Evolutionary conservation across 2,113 vertebrate species (phyloP).

Genomic region (Hypanus sabinus): DNA sequence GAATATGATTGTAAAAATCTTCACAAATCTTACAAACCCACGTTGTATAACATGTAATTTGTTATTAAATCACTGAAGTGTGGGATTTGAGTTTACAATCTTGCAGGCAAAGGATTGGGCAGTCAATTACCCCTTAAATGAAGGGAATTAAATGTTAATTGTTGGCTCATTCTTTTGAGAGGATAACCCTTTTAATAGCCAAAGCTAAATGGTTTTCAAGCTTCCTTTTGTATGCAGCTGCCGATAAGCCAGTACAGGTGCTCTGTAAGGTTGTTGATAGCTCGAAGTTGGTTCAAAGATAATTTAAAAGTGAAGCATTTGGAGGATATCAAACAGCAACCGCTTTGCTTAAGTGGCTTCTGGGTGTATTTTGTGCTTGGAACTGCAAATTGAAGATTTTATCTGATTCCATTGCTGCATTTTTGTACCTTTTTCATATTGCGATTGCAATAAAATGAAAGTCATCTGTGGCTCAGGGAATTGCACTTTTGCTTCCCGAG

Average conservation of each 20-base stretch:
- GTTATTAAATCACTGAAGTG: neutral
- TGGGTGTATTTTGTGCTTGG: neutral
- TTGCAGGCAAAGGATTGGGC: too few species aligned
- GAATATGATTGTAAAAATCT: neutral
- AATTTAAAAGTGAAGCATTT: neutral
- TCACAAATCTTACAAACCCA: neutral
- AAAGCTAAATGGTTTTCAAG: neutral
- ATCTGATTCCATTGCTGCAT: neutral
- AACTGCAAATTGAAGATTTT: conserved; percentile 25
- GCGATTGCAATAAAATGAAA: neutral
- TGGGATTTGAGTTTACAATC: neutral
- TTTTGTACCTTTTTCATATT: neutral
- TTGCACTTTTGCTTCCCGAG: neutral
- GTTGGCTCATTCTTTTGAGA: neutral
- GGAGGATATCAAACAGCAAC: conserved; percentile 11
- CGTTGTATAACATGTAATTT: neutral
- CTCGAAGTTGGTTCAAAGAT: neutral
- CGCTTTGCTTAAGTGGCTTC: conserved; percentile 1
- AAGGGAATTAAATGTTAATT: neutral
- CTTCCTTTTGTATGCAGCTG: neutral
- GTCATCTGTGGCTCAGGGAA: neutral
- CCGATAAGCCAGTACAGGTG: neutral
- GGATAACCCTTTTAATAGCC: neutral
- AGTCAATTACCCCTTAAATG: neutral
- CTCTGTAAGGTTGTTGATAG: neutral